These are phyloP conservation scores for Sogatella furcifera DNA, from an alignment of 1,140 invertebrate species.

Conservation along the genomic window DNA sequence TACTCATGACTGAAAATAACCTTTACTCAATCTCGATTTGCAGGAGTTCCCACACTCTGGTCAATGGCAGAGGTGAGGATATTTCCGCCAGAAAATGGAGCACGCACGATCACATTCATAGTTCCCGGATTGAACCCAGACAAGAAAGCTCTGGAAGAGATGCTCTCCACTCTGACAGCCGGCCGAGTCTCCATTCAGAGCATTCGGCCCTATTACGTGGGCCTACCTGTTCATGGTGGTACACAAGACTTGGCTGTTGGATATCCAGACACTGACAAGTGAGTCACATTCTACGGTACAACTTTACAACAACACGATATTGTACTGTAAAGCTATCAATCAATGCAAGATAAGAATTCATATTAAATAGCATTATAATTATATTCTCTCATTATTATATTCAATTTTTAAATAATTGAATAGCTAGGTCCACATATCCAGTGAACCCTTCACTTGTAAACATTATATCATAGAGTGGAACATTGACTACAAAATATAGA, in stretches of 20 bases:
- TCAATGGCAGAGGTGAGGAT: constrained; percentile 51
- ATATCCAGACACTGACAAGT: constrained; percentile 29
- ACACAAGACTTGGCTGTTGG: constrained; percentile 35
- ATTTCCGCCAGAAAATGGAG: constrained; percentile 52
- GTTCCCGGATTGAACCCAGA: constrained; percentile 55
- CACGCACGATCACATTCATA: constrained; percentile 64
- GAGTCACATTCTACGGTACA: neutral
- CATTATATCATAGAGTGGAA: too few species aligned
- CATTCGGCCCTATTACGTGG: constrained; percentile 51
- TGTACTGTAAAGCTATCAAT: too few species aligned
- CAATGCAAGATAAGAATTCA: too few species aligned
- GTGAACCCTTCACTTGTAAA: too few species aligned
- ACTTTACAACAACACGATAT: too few species aligned
- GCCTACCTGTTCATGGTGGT: constrained; percentile 24
- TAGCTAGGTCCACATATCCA: too few species aligned
- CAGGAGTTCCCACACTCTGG: constrained; percentile 55
- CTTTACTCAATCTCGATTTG: neutral
- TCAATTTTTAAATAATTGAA: too few species aligned
- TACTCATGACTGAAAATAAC: too few species aligned
- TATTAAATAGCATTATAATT: too few species aligned
- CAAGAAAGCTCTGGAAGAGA: constrained; percentile 54
- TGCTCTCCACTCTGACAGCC: constrained; percentile 62
- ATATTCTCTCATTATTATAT: too few species aligned
- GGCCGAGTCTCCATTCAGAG: constrained; percentile 60
- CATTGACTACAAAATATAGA: too few species aligned